These are phyloP conservation scores for Grantiella picta DNA, from an alignment of 2,113 vertebrate species.

Conservation along the genomic window DNA sequence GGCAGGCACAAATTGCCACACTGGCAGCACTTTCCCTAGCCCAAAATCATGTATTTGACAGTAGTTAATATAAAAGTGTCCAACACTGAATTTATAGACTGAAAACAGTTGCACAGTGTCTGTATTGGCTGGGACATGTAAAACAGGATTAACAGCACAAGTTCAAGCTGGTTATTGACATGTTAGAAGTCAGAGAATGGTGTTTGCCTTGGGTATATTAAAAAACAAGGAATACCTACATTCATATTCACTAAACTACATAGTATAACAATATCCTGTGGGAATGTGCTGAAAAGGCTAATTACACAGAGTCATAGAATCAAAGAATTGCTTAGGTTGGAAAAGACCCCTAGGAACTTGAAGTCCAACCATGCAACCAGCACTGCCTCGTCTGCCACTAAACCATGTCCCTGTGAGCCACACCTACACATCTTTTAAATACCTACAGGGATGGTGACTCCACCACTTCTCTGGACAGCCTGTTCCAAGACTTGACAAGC, in stretches of 20 bases:
- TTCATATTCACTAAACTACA: neutral
- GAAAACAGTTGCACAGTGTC: neutral
- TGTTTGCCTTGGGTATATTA: neutral
- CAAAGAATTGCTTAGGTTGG: neutral
- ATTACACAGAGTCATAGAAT: neutral
- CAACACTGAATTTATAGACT: neutral
- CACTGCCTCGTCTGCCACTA: neutral
- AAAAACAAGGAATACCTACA: neutral
- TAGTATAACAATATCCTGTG: neutral
- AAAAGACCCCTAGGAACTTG: neutral
- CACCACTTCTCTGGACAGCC: neutral
- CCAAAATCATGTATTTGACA: neutral
- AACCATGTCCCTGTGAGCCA: neutral
- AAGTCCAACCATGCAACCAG: neutral
- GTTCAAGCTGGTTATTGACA: neutral
- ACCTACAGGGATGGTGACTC: neutral
- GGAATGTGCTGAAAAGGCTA: neutral
- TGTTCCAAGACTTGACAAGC: neutral
- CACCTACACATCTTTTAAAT: neutral
- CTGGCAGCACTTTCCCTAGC: neutral
- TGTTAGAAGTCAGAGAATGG: neutral
- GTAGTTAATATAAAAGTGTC: neutral
- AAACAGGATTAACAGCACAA: neutral
- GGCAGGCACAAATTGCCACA: neutral
- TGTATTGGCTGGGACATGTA: neutral